Base-by-base conservation (phyloP, 2,113 vertebrate species). In the Struthidea cinerea region DNA sequence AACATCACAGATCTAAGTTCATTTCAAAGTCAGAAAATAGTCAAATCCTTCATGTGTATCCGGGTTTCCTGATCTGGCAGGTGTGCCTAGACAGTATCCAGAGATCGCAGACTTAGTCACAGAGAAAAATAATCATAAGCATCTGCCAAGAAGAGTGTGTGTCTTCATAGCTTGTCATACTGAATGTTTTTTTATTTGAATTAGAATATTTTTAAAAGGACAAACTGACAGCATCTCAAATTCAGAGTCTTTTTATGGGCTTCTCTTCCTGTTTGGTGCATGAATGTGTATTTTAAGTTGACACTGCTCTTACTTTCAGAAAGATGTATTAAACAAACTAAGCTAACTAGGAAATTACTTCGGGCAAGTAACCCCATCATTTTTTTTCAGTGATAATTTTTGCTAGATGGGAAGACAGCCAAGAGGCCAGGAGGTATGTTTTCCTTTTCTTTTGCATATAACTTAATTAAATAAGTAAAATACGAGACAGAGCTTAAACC, bases 391-490 rank as follows among this genome's bases (percentile, higher is more conserved):
- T 30, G 93, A 88, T 90, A 80, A 47, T 80, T 90, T 97, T 84
- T 88, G 42, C 80, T 92, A 78, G 94, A 95, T 93, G 83, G 83
- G 92, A 95, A 92, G 64, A 63, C 47, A 95, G 92, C 86, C 88
- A 97, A 87, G 86, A 86, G 76, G 70, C 83, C 90, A 90, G 59
- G 50, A 92, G 79, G 76, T 70, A 84, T 17, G 56, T 61, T 94
- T 90, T 47, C 76, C 60, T 90, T 95, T 94, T 75, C 82, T 88
- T 92, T 80, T 44, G 59, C 60, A 85, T 90, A 63, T 88, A 86
- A 86, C 75, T 94, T 96, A 95, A 95, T 95, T 94, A 97, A 96
- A 86, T 96, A 95, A 92, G 76, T 93, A 94, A 96, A 92, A 96
- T 93, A 93, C 2, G 75, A 88, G 92, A 67, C 81, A 77, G 59